Evolutionary conservation across 2,888 invertebrate genomes (phyloP).

Genomic region (Acanthosepion pharaonis): DNA sequence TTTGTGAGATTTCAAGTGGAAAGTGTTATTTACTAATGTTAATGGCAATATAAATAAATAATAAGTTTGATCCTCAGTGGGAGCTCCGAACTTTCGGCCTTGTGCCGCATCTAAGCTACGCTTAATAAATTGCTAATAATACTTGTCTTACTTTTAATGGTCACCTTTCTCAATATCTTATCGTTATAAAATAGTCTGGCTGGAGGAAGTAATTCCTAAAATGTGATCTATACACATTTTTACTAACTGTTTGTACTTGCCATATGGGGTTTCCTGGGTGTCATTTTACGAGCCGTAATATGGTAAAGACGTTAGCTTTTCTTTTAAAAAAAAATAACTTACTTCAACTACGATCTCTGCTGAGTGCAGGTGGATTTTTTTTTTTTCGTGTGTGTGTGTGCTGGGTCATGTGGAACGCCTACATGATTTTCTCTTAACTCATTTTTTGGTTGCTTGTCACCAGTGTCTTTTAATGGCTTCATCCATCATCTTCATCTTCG

Average conservation of each 20-base stretch:
- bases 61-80: too few species aligned
- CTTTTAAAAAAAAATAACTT: not conserved
- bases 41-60: too few species aligned
- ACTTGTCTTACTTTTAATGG: too few species aligned
- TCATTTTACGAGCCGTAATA: not conserved
- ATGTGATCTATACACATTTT: not conserved
- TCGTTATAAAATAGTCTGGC: not conserved
- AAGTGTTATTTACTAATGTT: too few species aligned
- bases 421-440: not conserved
- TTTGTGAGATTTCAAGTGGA: too few species aligned
- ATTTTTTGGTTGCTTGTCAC: not conserved
- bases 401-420: not conserved
- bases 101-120: too few species aligned
- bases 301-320: too few species aligned
- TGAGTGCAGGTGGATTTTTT: not conserved
- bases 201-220: not conserved
- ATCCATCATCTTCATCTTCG: not conserved
- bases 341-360: not conserved
- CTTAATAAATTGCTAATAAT: too few species aligned
- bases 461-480: not conserved
- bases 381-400: not conserved
- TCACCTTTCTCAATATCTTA: too few species aligned
- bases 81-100: too few species aligned
- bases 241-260: not conserved
- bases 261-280: not conserved